These are phyloP conservation scores for Loripinus fragilis DNA, from an alignment of 2,888 invertebrate species.

Conservation along the genomic window DNA sequence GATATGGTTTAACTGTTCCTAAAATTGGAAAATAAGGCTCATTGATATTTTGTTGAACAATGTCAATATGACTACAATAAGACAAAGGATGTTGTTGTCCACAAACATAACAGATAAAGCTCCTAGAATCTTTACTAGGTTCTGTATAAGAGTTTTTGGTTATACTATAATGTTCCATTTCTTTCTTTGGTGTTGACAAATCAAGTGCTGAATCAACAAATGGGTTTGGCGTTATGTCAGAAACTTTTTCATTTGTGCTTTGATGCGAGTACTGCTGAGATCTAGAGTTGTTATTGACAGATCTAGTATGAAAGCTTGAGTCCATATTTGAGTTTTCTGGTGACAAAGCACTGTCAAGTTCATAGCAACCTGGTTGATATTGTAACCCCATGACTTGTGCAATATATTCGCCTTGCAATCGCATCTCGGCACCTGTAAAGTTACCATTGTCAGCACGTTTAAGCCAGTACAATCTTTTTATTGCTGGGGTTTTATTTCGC, in stretches of 20 bases:
- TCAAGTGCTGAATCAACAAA: conserved; percentile 72
- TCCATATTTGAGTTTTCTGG: conserved; percentile 33
- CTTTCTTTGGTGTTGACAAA: conserved; percentile 68
- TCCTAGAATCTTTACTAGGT: not conserved
- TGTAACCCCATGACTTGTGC: conserved; percentile 89
- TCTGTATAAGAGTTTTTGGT: conserved; percentile 71
- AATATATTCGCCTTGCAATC: conserved; percentile 95
- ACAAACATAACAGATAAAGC: conserved; percentile 95
- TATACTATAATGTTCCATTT: conserved; percentile 21
- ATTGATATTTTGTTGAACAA: conserved; percentile 89
- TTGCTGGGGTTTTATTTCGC: conserved; percentile 92
- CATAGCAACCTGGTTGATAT: conserved; percentile 71
- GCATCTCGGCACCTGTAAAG: conserved; percentile 88
- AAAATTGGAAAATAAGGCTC: conserved; percentile 97
- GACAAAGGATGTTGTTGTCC: conserved; percentile 91
- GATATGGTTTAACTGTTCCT: conserved; percentile 90
- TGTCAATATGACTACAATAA: conserved; percentile 90
- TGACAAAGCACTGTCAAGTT: conserved; percentile 52
- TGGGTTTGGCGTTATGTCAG: not conserved
- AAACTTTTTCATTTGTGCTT: not conserved
- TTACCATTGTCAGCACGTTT: conserved; percentile 95
- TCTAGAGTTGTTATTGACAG: not conserved
- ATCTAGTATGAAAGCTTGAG: not conserved
- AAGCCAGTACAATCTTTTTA: conserved; percentile 95
- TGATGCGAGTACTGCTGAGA: conserved; percentile 12